Evolutionary conservation across 2,888 invertebrate genomes (phyloP), one percentile per base, ranked within the genome.

Genomic region (Cryptus armator): DNA sequence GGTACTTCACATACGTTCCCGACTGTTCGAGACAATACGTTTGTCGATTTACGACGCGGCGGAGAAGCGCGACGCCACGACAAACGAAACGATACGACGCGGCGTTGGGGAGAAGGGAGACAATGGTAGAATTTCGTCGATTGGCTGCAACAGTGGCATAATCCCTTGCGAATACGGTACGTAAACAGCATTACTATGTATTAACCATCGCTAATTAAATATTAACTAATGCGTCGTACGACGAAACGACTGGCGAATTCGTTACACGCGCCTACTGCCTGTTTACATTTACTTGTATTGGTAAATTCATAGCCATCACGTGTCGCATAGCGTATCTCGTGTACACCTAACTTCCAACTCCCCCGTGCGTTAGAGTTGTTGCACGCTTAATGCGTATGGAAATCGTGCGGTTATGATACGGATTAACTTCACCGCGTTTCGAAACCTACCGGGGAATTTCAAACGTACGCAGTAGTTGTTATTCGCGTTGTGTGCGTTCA

Each of bases 1-100:
- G 89, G 90, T 93, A 10, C 90, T 93, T 48, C 92, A 93, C 83
- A 89, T 93, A 88, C 90, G 93, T 29, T 89, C 91, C n/a, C 88
- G 87, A 59, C 87, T 93, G 2, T 89, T 93, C 88, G 92, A 93
- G 77, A 89, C 92, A n/a, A 90, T 92, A 19, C 88, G 91, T 6
- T 85, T 93, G 44, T 91, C 92, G 72, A 91, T 92, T 76, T 93
- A 92, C 86, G 91, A 90, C 56, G 89, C 90, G 48, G 89, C 90
- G 6, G 91, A 89, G 62, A 92, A 91, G 83, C 83, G 78, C 24
- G 91, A 90, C 76, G 72, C 83, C 68, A 74, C 43, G 85, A 86
- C 16, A 87, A 86, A 80, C 83, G 83, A 19, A 86, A 87, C 86
- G 74, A 48, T 71, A 37, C 84, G 81, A 68, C 85, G 44, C 86